Evolutionary conservation across 2,888 invertebrate genomes (phyloP), one percentile per base, ranked within the genome.

Genomic region (Amorpha juglandis): DNA sequence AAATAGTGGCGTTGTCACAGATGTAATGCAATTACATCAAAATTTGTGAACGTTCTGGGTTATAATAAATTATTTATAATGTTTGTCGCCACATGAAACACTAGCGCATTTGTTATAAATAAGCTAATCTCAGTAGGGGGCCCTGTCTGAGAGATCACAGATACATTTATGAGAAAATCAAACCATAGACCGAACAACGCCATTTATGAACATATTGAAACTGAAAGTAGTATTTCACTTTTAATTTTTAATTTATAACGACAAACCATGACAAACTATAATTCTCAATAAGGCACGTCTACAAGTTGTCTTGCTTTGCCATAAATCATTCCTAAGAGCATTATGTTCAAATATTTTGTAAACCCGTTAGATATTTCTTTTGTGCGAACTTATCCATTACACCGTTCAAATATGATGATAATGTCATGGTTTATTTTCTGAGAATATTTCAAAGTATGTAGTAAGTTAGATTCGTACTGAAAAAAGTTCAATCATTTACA

Each of bases 71-170:
- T 69, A 71, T 70, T 74, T 69, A 67, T 69, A 69, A 66, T 65
- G 69, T 69, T 65, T 67, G 47, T 65, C 66, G 67, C 67, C 69
- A 74, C 66, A 69, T 72, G 69, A 71, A 74, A 72, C 70, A 75
- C 64, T 72, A 71, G 63, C 66, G 68, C 68, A 63, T 71, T 74
- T 72, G 69, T 72, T 77, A 81, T 79, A 78, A 81, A 82, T 80
- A 81, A 81, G 80, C 74, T 74, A 73, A 68, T 80, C 64, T 68
- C 78, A 68, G 79, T 80, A 79, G 86, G 86, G 77, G 84, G 84
- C 79, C 80, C 53, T 64, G 48, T 52, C 33, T 53, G 33, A 51
- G 76, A 80, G 78, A 77, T 76, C 74, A n/a, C 55, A 58, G 58
- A 58, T 58, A 42, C 19, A 58, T 58, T 19, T 58, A 42, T 19